These are phyloP conservation scores for Panopea generosa DNA, from an alignment of 2,888 invertebrate genomes.

Conservation along the genomic window DNA sequence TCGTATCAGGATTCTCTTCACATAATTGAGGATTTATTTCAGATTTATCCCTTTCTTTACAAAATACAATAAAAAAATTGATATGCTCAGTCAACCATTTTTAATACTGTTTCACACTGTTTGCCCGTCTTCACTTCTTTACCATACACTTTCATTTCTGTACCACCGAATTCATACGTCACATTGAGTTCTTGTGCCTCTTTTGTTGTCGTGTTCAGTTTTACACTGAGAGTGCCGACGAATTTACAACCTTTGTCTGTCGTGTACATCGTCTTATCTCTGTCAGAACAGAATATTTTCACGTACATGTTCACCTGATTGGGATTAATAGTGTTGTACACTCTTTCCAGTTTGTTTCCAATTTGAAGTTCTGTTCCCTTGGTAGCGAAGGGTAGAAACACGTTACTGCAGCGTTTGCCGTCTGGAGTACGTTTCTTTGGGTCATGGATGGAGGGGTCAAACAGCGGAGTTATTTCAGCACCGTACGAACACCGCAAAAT, in stretches of 20 bases:
- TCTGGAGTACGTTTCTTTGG: slow-evolving; percentile 27
- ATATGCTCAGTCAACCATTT: slow-evolving; percentile 51
- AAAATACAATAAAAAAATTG: too few species aligned
- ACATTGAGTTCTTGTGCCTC: slow-evolving; percentile 50
- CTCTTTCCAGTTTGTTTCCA: slow-evolving; percentile 27
- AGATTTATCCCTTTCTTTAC: too few species aligned
- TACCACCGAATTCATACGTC: slow-evolving; percentile 54
- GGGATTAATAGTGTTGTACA: slow-evolving; percentile 44
- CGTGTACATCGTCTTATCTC: slow-evolving; percentile 39
- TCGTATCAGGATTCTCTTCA: too few species aligned
- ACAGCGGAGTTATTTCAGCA: slow-evolving; percentile 59
- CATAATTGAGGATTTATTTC: too few species aligned
- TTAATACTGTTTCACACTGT: slow-evolving; percentile 35
- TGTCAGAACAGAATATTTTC: slow-evolving; percentile 51
- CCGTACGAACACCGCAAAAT: slow-evolving; percentile 61
- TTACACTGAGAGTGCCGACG: slow-evolving; percentile 44
- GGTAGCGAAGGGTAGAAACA: slow-evolving; percentile 44
- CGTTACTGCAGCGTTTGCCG: slow-evolving; percentile 46
- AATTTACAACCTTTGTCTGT: slow-evolving; percentile 36
- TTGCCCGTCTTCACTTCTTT: slow-evolving; percentile 37
- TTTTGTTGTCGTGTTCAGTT: slow-evolving; percentile 35
- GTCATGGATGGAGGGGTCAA: slow-evolving; percentile 43
- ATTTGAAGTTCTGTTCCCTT: slow-evolving; percentile 32
- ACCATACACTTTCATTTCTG: slow-evolving; percentile 42
- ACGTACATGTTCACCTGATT: slow-evolving; percentile 36